phyloP scores from a whole-genome alignment of 2,888 invertebrate genomes.

The Nymphalis polychloros region DNA sequence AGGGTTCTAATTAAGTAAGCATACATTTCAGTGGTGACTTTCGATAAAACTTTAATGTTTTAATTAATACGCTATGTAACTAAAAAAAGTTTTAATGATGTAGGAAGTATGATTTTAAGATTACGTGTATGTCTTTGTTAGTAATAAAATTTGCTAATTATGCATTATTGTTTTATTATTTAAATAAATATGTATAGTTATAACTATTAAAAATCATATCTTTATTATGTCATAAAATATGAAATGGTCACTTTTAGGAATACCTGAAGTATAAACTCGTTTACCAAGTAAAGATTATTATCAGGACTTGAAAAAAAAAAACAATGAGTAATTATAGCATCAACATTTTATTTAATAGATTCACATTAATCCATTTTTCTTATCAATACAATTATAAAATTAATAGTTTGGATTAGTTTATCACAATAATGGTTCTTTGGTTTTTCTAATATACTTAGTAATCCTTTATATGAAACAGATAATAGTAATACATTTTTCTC shows the following conservation, averaged over 20 bases:
- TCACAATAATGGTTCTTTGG: background rate
- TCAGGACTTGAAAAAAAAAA: no score
- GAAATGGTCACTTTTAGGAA: background rate
- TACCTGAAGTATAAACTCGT: background rate
- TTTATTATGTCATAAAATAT: background rate
- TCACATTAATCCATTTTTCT: no score
- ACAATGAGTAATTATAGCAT: background rate
- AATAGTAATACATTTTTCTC: no score
- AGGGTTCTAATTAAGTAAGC: constrained; percentile 19
- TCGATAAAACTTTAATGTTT: constrained; percentile 34
- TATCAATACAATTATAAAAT: no score
- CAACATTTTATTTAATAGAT: no score
- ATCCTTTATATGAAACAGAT: no score
- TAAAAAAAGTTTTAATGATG: constrained; percentile 49
- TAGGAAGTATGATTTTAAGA: constrained; percentile 62
- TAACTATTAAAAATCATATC: background rate
- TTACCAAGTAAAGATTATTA: background rate
- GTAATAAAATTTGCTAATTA: constrained; percentile 69
- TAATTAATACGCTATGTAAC: constrained; percentile 43
- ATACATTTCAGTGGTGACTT: constrained; percentile 14
- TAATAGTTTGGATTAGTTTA: no score
- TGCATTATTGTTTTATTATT: constrained; percentile 45
- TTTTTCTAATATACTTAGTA: background rate
- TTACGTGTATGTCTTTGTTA: constrained; percentile 71
- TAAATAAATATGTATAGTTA: constrained; percentile 9